These are phyloP conservation scores for Neopelma chrysocephalum DNA, from an alignment of 2,797 vertebrate genomes.

Conservation along the genomic window DNA sequence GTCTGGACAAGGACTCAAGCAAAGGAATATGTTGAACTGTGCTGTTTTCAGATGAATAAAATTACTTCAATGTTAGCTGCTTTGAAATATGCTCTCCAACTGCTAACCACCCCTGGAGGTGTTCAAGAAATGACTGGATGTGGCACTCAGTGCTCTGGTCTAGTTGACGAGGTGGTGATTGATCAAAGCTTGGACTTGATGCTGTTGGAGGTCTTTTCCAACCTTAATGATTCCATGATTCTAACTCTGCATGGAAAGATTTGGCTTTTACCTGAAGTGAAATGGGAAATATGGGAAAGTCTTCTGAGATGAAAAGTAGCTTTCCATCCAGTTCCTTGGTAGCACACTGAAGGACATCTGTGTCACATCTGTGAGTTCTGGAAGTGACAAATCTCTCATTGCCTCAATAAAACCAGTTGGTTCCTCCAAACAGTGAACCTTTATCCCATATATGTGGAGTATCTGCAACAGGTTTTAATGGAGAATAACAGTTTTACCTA, in stretches of 20 bases:
- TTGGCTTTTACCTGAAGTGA: not conserved
- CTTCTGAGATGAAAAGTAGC: not conserved
- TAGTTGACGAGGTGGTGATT: not conserved
- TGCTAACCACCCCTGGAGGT: not conserved
- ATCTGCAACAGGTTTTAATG: not conserved
- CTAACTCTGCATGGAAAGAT: not conserved
- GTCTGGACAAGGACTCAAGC: not conserved
- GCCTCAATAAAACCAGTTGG: not conserved
- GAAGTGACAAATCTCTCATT: not conserved
- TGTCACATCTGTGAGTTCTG: not conserved
- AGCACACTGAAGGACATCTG: not conserved
- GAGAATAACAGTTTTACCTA: not conserved
- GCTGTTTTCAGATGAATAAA: not conserved
- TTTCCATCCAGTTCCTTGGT: not conserved
- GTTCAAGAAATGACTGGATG: not conserved
- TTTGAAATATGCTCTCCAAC: not conserved
- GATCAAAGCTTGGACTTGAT: not conserved
- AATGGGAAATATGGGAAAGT: not conserved
- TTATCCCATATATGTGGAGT: not conserved
- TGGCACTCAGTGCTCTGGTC: not conserved
- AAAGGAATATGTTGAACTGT: not conserved
- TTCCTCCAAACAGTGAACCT: not conserved
- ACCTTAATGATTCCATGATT: not conserved
- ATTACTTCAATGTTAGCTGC: not conserved
- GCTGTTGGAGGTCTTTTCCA: not conserved